Conservation (phyloP, 2,888 invertebrate genomes). For the Megalurothrips usitatus region DNA sequence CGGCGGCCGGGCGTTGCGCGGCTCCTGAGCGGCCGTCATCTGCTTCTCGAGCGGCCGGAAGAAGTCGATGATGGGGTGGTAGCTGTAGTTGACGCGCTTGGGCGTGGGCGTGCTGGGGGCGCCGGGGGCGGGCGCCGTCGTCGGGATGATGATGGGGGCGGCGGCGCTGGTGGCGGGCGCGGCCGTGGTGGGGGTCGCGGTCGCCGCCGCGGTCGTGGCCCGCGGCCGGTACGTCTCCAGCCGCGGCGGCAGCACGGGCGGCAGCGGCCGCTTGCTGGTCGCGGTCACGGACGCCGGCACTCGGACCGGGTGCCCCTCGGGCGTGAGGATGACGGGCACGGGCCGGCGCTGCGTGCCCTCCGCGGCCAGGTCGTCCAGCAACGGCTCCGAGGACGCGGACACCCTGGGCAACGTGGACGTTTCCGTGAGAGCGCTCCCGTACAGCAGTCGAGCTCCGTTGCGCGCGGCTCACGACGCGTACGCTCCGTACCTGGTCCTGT, state of each 20-base stretch:
- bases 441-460: too few relatives aligned
- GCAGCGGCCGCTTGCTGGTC: slow-evolving; percentile 29
- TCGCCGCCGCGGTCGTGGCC: slow-evolving; percentile 23
- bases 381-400: slow-evolving; percentile 1
- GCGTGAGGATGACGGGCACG: background rate
- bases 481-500: background rate
- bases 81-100: slow-evolving; percentile 70
- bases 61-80: slow-evolving; percentile 78
- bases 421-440: background rate
- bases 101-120: slow-evolving; percentile 30
- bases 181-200: slow-evolving; percentile 28
- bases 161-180: slow-evolving; percentile 24
- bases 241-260: slow-evolving; percentile 30
- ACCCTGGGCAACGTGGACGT: background rate
- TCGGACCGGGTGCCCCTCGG: background rate
- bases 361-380: slow-evolving; percentile 28
- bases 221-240: slow-evolving; percentile 27
- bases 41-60: slow-evolving; percentile 58
- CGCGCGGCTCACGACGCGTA: background rate
- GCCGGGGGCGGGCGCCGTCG: slow-evolving; percentile 19
- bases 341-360: slow-evolving; percentile 20
- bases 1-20: slow-evolving; percentile 42
- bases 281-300: slow-evolving; percentile 30
- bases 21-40: slow-evolving; percentile 54
- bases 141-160: background rate